These are phyloP conservation scores for Melanostoma scalare DNA, from an alignment of 2,888 invertebrate species.

Conservation along the genomic window DNA sequence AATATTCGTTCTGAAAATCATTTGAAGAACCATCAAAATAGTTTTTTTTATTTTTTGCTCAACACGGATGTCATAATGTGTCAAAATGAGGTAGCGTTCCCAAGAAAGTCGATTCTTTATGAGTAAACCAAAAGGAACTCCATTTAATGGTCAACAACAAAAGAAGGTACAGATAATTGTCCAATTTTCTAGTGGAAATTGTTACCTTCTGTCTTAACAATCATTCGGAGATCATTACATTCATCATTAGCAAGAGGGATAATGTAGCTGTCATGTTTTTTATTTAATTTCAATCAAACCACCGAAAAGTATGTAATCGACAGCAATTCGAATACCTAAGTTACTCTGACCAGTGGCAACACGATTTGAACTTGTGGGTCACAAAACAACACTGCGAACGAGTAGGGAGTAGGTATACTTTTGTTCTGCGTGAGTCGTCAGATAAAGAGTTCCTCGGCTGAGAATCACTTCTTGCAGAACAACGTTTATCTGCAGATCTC, in stretches of 20 bases:
- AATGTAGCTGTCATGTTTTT: constrained; percentile 4
- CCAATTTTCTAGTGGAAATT: constrained; percentile 19
- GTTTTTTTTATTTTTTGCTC: neutral
- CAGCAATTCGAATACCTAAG: neutral
- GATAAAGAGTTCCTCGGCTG: neutral
- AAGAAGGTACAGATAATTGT: constrained; percentile 13
- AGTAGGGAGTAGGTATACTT: too few relatives aligned
- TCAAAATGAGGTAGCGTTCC: neutral
- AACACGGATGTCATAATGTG: constrained; percentile 18
- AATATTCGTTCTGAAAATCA: neutral
- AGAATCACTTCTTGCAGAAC: neutral
- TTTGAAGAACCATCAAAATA: neutral
- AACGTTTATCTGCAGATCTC: too few relatives aligned
- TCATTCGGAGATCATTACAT: too few relatives aligned
- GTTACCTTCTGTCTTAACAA: neutral
- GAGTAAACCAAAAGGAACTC: neutral
- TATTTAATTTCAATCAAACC: neutral
- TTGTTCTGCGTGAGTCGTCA: neutral
- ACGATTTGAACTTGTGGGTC: constrained; percentile 9
- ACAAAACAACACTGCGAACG: too few relatives aligned
- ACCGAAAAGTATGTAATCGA: neutral
- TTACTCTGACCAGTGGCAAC: neutral
- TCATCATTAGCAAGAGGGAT: neutral
- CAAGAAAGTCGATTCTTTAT: constrained; percentile 4
- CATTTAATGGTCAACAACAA: neutral